Evolutionary conservation across 2,888 invertebrate genomes (phyloP).

Genomic region (Rhynchonema sp.): DNA sequence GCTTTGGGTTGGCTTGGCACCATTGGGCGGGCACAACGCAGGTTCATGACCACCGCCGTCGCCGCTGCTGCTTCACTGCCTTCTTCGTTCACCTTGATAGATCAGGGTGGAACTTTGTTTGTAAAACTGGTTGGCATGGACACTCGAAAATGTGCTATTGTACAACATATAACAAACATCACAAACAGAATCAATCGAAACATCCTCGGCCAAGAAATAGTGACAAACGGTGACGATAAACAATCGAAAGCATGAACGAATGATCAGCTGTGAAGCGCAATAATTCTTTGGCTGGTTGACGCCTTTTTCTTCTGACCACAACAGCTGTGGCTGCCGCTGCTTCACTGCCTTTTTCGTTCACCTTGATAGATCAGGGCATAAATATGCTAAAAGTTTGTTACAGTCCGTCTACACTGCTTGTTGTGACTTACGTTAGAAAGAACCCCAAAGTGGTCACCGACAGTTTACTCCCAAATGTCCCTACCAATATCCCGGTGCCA

Average conservation of each 20-base stretch:
- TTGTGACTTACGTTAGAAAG: too few relatives aligned
- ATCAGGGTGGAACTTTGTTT: too few relatives aligned
- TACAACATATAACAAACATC: too few relatives aligned
- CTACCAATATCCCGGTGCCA: too few relatives aligned
- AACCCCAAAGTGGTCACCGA: too few relatives aligned
- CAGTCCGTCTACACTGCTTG: neutral
- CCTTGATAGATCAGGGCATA: too few relatives aligned
- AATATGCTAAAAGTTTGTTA: too few relatives aligned
- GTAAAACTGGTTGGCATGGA: too few relatives aligned
- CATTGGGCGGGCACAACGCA: neutral
- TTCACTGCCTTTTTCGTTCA: neutral
- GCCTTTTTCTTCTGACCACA: neutral
- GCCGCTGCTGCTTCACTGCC: neutral
- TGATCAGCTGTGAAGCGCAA: neutral
- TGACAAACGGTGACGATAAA: conserved; percentile 36
- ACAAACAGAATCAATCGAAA: too few relatives aligned
- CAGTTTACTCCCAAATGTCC: too few relatives aligned
- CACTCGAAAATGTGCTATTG: too few relatives aligned
- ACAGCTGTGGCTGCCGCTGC: neutral
- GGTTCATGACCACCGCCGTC: neutral
- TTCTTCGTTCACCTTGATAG: neutral
- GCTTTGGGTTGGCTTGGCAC: neutral
- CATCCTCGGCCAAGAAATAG: too few relatives aligned
- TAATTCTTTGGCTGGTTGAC: neutral
- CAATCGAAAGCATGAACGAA: conserved; percentile 19